phyloP scores from a whole-genome alignment of 1,140 invertebrate genomes.

The Pollicipes pollicipes region DNA sequence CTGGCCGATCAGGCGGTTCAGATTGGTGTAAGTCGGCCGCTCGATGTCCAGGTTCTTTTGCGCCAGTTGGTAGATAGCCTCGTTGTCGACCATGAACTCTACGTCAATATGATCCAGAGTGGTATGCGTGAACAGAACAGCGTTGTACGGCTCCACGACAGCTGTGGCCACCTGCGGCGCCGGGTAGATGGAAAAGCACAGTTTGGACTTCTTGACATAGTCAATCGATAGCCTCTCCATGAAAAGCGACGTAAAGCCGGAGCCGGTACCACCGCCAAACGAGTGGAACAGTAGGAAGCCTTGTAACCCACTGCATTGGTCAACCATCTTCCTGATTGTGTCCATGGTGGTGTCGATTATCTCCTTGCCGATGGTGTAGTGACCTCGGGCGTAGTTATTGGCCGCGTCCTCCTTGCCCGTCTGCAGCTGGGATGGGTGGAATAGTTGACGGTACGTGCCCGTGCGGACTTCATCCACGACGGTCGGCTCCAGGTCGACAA shows the following conservation, averaged over 20 bases:
- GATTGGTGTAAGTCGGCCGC: constrained; percentile 36
- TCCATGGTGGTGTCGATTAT: constrained; percentile 29
- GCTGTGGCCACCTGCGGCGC: constrained; percentile 37
- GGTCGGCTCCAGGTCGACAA: constrained; percentile 71
- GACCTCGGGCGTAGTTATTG: constrained; percentile 55
- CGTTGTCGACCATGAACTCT: constrained; percentile 49
- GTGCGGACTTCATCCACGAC: constrained; percentile 68
- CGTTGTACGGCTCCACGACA: constrained; percentile 49
- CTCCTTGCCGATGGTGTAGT: constrained; percentile 44
- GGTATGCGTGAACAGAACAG: constrained; percentile 45
- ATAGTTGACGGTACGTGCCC: constrained; percentile 63
- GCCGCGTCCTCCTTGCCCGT: constrained; percentile 48
- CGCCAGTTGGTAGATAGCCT: constrained; percentile 52
- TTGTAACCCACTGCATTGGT: constrained; percentile 61
- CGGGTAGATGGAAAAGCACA: constrained; percentile 39
- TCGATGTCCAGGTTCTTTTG: constrained; percentile 40
- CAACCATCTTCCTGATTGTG: constrained; percentile 41
- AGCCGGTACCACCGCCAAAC: constrained; percentile 36
- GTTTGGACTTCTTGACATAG: constrained; percentile 38
- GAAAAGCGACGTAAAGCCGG: constrained; percentile 33
- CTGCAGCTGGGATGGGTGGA: constrained; percentile 69
- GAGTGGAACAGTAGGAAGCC: constrained; percentile 39
- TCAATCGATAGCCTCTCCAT: constrained; percentile 35
- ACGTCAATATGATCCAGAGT: constrained; percentile 48
- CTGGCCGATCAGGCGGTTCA: constrained; percentile 35